Base-by-base conservation (phyloP, 2,888 invertebrate species). In the Aphodius sticticus region DNA sequence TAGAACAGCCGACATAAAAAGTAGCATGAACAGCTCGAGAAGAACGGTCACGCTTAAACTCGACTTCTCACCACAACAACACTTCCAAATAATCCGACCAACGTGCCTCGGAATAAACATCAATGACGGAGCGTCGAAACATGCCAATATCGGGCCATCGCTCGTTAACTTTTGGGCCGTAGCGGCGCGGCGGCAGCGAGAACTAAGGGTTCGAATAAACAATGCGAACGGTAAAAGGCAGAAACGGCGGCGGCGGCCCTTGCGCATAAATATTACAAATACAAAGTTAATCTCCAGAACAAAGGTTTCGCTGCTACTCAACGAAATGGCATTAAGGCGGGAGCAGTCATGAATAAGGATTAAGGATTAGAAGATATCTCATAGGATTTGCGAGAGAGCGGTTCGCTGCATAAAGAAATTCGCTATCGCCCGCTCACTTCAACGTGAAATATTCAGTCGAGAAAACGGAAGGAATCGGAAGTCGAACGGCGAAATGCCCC, bases 331-430 rank as follows among this genome's bases (percentile, higher is more conserved):
- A 79, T 76, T 79, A 79, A 36, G 36, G 69, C 76, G 70, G 72
- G 79, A 70, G 69, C 79, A 69, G 76, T 79, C 79, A 79, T 79
- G 79, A 79, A 79, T 79, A 79, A 79, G 79, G 79, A 79, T 79
- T 79, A 79, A 69, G 79, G 79, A 79, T 79, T 79, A 79, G 75
- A 37, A 78, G 78, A 76, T 77, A 79, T 79, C 77, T 74, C 76
- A 72, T 16, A 74, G 79, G 79, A 79, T 79, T 79, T 79, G 69
- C 72, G 76, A 76, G 76, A 37, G 35, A 38, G 70, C 78, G 78
- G 72, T 53, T 37, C 71, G 69, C 70, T 70, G 15, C 69, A 15
- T 38, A 69, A 79, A 79, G 76, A 79, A 77, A 72, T 16, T 16
- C 69, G 72, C 26, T 26, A 26, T 26, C 26, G 69, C 69, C 36